A percentile compares a stretch with the other conserved stretches of the same genome.
These are phyloP conservation scores for Eulimnadia texana DNA, from an alignment of 1,140 invertebrate species.

Conservation along the genomic window DNA sequence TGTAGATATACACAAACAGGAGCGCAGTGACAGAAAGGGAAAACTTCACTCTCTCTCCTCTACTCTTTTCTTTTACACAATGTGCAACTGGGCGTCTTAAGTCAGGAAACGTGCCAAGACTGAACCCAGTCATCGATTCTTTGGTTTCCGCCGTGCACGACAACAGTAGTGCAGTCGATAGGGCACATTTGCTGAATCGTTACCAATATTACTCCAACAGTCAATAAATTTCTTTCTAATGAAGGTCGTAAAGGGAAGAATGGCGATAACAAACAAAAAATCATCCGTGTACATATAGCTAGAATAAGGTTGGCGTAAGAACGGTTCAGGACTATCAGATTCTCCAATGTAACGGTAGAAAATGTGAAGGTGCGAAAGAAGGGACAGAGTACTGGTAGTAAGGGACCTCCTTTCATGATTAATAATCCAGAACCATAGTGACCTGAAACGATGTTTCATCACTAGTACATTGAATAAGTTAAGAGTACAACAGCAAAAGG, in stretches of 20 bases:
- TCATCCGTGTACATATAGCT: too few relatives aligned
- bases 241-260: neutral
- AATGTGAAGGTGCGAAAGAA: too few relatives aligned
- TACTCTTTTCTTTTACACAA: neutral
- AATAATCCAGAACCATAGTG: too few relatives aligned
- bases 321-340: too few relatives aligned
- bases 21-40: neutral
- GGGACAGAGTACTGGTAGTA: too few relatives aligned
- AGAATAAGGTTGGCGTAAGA: too few relatives aligned
- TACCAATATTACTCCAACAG: neutral
- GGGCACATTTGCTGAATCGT: neutral
- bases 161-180: neutral
- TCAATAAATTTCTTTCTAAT: neutral
- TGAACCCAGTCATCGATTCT: neutral
- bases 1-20: neutral
- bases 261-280: too few relatives aligned
- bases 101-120: neutral
- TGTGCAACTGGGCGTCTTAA: neutral
- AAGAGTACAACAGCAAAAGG: neutral
- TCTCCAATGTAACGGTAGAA: too few relatives aligned
- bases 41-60: neutral
- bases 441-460: too few relatives aligned
- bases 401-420: too few relatives aligned
- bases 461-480: neutral
- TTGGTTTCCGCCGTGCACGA: neutral